These are phyloP conservation scores for Halisarca cf. caerulea DNA, from an alignment of 37 sponge, comb jelly and placozoan genomes.

Conservation along the genomic window DNA sequence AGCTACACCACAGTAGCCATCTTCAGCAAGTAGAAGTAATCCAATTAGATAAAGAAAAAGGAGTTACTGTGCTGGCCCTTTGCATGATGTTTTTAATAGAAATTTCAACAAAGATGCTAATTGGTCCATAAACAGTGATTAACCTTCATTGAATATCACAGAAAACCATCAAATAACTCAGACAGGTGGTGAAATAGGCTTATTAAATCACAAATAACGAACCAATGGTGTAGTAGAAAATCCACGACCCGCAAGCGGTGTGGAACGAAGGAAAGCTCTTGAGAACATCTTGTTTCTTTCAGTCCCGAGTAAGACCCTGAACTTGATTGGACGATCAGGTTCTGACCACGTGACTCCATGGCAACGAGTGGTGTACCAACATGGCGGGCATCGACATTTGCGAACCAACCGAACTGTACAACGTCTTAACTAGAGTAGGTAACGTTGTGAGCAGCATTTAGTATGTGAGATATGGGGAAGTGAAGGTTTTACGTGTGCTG, in stretches of 20 bases:
- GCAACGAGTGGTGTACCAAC: slow-evolving; percentile 13
- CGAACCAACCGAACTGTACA: slow-evolving; percentile 90
- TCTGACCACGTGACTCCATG: slow-evolving; percentile 32
- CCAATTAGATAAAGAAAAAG: too few species aligned
- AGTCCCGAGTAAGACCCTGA: background rate
- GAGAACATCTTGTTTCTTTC: background rate
- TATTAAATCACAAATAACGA: too few species aligned
- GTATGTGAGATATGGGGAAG: too few species aligned
- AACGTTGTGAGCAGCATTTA: background rate
- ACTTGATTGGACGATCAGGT: background rate
- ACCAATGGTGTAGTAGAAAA: slow-evolving; percentile 4
- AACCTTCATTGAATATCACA: too few species aligned
- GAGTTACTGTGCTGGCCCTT: too few species aligned
- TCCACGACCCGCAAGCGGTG: background rate
- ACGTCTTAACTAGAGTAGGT: slow-evolving; percentile 76
- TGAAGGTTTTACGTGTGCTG: background rate
- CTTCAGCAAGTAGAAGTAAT: too few species aligned
- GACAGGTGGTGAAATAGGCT: too few species aligned
- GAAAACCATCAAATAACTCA: too few species aligned
- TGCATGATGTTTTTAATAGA: too few species aligned
- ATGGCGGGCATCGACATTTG: slow-evolving; percentile 69
- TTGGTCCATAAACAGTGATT: too few species aligned
- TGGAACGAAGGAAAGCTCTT: background rate
- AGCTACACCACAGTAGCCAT: too few species aligned
- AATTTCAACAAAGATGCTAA: too few species aligned